Evolutionary conservation across 2,113 vertebrate species (phyloP), one percentile per base, ranked within the genome.

Genomic region (Seriola dumerili): DNA sequence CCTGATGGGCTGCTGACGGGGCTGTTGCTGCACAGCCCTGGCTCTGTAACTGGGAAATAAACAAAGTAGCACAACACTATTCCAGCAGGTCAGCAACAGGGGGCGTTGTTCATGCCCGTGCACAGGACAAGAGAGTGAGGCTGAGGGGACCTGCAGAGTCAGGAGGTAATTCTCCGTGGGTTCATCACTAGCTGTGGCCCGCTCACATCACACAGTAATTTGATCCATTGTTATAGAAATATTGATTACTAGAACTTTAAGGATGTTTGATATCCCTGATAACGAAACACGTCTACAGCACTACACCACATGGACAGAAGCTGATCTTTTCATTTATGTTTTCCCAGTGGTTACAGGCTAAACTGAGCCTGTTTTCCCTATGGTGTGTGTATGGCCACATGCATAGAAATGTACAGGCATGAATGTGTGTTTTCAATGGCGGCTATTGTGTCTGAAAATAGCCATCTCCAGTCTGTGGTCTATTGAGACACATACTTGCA

Each of bases 381-480:
- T 73, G 46, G 46, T 58, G 38, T 52, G 32, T 29, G 32, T 38
- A 8, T 4, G 44, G 13, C 16, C 16, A 12, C 11, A 57, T 69
- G 17, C 21, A 23, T 42, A 12, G 17, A 52, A 73, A 55, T 16
- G 8, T 40, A 46, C 40, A 38, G 29, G 44, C 25, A 11, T 68
- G 48, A 21, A 42, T 59, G 36, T 65, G 42, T 55, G 5, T 85
- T 85, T 78, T 77, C 29, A 78, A 59, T 64, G 42, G 48, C 44
- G 44, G 23, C 61, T 74, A 86, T 82, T 77, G 76, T 77, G 68
- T 80, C 80, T 77, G n/a, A 81, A 88, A 88, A 91, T 92, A 91
- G 66, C 80, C 44, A 25, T 57, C n/a, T 83, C 29, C 76, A 76
- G 48, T 66, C 64, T 66, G 52, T 11, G 71, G 83, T 76, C 84